Percentiles rank a stretch among this genome's conserved stretches.
phyloP scores from a whole-genome alignment of 2,113 vertebrate genomes.

The Antennarius striatus region DNA sequence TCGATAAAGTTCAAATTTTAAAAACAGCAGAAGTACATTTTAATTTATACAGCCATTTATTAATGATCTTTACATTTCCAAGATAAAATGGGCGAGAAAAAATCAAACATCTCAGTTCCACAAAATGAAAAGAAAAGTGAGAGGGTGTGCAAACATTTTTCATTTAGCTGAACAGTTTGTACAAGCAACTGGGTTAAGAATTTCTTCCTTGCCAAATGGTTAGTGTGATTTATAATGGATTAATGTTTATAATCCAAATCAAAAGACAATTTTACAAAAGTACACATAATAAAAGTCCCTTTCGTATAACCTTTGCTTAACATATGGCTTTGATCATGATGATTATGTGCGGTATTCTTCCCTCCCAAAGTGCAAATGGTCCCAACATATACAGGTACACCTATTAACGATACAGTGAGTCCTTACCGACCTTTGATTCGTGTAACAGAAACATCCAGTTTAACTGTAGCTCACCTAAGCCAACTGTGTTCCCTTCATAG shows the following conservation, averaged over 20 bases:
- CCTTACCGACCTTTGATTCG: slow-evolving; percentile 32
- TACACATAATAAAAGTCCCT: slow-evolving; percentile 58
- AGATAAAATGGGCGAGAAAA: slow-evolving; percentile 51
- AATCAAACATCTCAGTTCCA: neutral
- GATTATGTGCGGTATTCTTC: slow-evolving; percentile 38
- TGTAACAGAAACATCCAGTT: slow-evolving; percentile 24
- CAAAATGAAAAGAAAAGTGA: slow-evolving; percentile 23
- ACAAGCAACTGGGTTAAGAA: slow-evolving; percentile 19
- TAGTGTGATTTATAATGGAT: slow-evolving; percentile 19
- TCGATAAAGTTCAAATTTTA: no score
- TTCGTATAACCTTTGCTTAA: slow-evolving; percentile 49
- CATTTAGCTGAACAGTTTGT: slow-evolving; percentile 29
- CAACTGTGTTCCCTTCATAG: slow-evolving; percentile 21
- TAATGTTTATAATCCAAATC: slow-evolving; percentile 20
- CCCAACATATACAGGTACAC: slow-evolving; percentile 48
- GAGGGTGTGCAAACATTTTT: slow-evolving; percentile 29
- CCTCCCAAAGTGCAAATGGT: slow-evolving; percentile 63
- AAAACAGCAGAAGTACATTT: neutral
- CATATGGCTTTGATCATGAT: slow-evolving; percentile 59
- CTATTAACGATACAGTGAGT: slow-evolving; percentile 27
- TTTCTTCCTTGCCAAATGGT: slow-evolving; percentile 8
- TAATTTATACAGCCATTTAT: slow-evolving; percentile 56
- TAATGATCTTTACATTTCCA: slow-evolving; percentile 54
- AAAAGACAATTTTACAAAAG: slow-evolving; percentile 55
- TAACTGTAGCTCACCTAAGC: slow-evolving; percentile 9